phyloP scores from a whole-genome alignment of 2,113 vertebrate species.

The Rana temporaria region DNA sequence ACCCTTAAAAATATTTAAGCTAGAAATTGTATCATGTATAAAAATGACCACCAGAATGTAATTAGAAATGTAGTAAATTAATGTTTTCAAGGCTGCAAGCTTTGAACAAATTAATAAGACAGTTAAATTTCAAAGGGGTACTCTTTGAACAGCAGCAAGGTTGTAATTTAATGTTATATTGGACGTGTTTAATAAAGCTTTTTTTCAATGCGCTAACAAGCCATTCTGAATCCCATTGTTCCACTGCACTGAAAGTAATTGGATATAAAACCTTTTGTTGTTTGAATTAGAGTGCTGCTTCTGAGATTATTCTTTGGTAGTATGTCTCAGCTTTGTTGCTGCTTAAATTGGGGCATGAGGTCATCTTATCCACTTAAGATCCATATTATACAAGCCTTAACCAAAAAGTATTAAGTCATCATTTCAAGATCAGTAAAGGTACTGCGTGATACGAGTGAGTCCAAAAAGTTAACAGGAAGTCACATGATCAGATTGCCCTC shows the following conservation, averaged over 20 bases:
- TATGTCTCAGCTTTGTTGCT: conserved; percentile 8
- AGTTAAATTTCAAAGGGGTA: conserved; percentile 39
- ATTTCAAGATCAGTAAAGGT: not conserved
- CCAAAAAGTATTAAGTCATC: not conserved
- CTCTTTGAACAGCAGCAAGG: not conserved
- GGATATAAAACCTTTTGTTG: conserved; percentile 33
- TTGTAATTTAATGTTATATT: conserved; percentile 28
- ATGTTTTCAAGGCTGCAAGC: conserved; percentile 30
- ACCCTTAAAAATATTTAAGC: no score
- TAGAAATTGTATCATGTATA: no score
- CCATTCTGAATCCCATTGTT: not conserved
- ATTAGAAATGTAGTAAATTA: conserved; percentile 25
- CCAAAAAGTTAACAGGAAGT: conserved; percentile 15
- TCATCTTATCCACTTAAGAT: not conserved
- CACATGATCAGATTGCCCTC: conserved; percentile 22
- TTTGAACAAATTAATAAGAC: conserved; percentile 31
- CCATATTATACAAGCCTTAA: not conserved
- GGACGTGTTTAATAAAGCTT: conserved; percentile 39
- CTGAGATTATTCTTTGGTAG: not conserved
- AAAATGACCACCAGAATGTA: not conserved
- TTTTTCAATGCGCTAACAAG: not conserved
- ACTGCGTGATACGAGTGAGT: not conserved
- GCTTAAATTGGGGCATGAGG: conserved; percentile 24
- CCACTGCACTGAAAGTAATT: conserved; percentile 15
- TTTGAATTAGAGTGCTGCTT: conserved; percentile 16